These are phyloP conservation scores for Phrynocephalus vlangalii DNA, from an alignment of 2,797 vertebrate genomes.

Conservation along the genomic window DNA sequence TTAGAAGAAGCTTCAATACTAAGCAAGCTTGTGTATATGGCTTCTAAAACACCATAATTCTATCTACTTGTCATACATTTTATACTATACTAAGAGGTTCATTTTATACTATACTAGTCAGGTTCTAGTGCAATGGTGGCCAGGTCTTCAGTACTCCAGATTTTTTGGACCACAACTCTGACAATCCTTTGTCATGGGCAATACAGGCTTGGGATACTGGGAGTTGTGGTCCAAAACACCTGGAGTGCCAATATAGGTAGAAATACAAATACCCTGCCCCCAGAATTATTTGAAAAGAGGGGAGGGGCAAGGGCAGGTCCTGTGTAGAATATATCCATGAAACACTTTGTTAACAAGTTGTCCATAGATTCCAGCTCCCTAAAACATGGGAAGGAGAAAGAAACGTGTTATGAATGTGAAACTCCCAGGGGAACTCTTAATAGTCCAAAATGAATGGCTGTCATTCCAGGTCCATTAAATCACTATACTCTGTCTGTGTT, in stretches of 20 bases:
- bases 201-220: too few relatives aligned
- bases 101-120: too few relatives aligned
- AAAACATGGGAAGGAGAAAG: not conserved
- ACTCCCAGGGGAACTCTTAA: constrained; percentile 39
- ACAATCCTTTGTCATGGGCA: too few relatives aligned
- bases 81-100: too few relatives aligned
- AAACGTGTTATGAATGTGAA: not conserved
- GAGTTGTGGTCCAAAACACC: too few relatives aligned
- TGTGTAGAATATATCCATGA: not conserved
- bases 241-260: too few relatives aligned
- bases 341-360: constrained; percentile 23
- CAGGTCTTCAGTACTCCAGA: too few relatives aligned
- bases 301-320: constrained; percentile 13
- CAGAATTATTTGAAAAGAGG: too few relatives aligned
- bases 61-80: not conserved
- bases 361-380: constrained; percentile 25
- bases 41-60: too few relatives aligned
- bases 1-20: not conserved
- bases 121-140: too few relatives aligned
- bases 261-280: accelerated
- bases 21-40: not conserved
- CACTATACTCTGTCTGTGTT: constrained; percentile 52
- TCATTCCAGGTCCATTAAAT: constrained; percentile 1
- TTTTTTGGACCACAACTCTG: too few relatives aligned
- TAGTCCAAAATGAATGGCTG: constrained; percentile 51